These are phyloP conservation scores for Drosophila paramelanica DNA, from an alignment of 2,888 invertebrate genomes.

Conservation along the genomic window DNA sequence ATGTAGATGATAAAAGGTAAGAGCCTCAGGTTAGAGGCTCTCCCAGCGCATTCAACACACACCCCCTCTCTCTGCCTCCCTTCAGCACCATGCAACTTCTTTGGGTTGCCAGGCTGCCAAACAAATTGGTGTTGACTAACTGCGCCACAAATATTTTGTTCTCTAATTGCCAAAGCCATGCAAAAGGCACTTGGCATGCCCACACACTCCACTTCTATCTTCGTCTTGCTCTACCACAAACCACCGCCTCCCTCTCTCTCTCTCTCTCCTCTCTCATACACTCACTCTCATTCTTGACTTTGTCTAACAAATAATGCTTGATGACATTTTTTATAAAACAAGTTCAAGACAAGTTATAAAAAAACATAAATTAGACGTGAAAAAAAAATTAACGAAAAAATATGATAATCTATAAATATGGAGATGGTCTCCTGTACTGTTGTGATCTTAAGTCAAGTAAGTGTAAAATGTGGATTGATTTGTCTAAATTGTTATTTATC, in stretches of 20 bases:
- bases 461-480: too few relatives aligned
- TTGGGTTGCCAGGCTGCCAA: slow-evolving; percentile 22
- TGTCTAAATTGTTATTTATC: too few relatives aligned
- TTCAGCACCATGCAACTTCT: background rate
- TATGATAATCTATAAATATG: too few relatives aligned
- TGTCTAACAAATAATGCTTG: background rate
- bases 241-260: background rate
- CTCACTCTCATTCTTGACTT: background rate
- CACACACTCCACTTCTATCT: background rate
- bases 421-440: too few relatives aligned
- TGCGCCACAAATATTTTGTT: slow-evolving; percentile 59
- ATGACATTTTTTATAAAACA: slow-evolving; percentile 11
- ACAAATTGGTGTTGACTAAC: slow-evolving; percentile 60
- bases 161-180: slow-evolving; percentile 52
- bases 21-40: slow-evolving; percentile 20
- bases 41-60: background rate
- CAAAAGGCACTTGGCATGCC: slow-evolving; percentile 22
- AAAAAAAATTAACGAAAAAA: too few relatives aligned
- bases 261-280: background rate
- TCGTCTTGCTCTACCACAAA: background rate
- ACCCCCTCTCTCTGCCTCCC: background rate
- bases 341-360: too few relatives aligned
- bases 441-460: too few relatives aligned
- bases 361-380: too few relatives aligned
- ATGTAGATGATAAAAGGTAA: slow-evolving; percentile 57